Evolutionary conservation across 2,113 vertebrate genomes (phyloP), one percentile per base, ranked within the genome.

Genomic region (Myxocyprinus asiaticus): DNA sequence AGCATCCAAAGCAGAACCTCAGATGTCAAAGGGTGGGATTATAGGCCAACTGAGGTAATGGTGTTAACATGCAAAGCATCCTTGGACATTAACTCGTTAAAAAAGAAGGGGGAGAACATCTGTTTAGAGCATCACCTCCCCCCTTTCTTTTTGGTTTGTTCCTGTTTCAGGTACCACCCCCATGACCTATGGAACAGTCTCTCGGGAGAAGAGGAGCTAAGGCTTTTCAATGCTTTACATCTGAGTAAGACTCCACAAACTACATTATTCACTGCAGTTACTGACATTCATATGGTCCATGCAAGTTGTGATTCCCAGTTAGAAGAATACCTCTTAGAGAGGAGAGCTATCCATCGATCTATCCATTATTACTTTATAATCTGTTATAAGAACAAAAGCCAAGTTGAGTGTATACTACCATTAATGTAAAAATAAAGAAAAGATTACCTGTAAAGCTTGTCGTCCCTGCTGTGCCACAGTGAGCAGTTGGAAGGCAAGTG

Each of bases 391-490:
- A 33, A 33, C 22, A 33, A 33, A 33, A 33, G 22, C 22, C 22
- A 33, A 33, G 22, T 1, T 33, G 22, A 33, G 3, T 33, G 22
- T 33, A 33, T 33, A 33, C 22, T 33, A 33, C 22, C 59, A 3
- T 15, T 42, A 7, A 10, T 2, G 43, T 47, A 14, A 14, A 62
- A n/a, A n/a, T n/a, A n/a, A 22, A 6, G 4, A 12, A 3, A 22
- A 22, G 33, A 85, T 87, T 88, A 98, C 97, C 95, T 98, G 96
- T 85, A 98, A 94, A 1, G 96, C 96, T 83, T 98, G 96, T 71
- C 97, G 92, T 74, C 96, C 97, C 88, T 98, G 96, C 88, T 97
- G 96, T 53, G 95, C 97, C 4, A 98, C 97, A 0, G 96, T 92
- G 87, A 98, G 88, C 80, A 98, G 94, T 88, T 98, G 96, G 86